Conservation (phyloP, 1,140 invertebrate genomes). For the Zaprionus africanus region DNA sequence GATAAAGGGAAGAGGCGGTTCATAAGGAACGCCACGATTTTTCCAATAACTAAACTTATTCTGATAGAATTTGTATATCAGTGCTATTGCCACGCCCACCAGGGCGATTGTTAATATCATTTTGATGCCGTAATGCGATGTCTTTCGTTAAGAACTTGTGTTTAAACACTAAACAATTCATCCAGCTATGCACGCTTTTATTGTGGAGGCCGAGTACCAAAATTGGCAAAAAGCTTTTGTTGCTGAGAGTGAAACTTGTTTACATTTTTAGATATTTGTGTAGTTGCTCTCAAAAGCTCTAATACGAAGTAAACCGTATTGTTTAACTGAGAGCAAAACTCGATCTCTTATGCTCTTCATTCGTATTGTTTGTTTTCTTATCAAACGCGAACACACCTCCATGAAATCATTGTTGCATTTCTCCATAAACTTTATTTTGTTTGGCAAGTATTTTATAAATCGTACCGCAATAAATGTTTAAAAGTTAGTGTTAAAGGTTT, state of each 20-base stretch:
- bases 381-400: no score
- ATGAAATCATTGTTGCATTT: no score
- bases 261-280: not conserved
- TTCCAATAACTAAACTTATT: constrained; percentile 82
- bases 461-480: no score
- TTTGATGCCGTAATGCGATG: not conserved
- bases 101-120: constrained; percentile 29
- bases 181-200: not conserved
- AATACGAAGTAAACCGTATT: no score
- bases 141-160: not conserved
- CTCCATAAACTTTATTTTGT: no score
- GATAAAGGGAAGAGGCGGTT: constrained; percentile 65
- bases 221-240: not conserved
- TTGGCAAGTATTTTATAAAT: no score
- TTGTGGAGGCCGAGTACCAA: not conserved
- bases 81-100: constrained; percentile 31
- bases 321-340: no score
- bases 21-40: constrained; percentile 74
- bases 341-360: no score
- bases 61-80: constrained; percentile 44
- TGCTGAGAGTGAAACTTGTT: not conserved
- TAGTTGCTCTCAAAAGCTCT: no score
- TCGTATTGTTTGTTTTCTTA: no score
- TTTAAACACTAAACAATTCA: not conserved
- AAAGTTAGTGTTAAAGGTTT: no score